These are phyloP conservation scores for Cosmia pyralina DNA, from an alignment of 2,888 invertebrate species.

Conservation along the genomic window DNA sequence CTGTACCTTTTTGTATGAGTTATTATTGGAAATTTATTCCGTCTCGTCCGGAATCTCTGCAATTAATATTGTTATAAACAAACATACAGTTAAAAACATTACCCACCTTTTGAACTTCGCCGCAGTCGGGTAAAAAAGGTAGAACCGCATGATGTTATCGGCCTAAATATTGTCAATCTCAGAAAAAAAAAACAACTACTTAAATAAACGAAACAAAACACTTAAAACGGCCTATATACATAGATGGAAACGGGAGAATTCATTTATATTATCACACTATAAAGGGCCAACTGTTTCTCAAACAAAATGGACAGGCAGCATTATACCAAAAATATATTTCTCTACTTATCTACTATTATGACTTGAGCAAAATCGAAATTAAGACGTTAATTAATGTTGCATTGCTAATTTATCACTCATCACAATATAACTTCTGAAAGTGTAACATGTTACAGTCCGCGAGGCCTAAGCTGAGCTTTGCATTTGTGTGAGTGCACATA, in stretches of 20 bases:
- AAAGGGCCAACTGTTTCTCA: neutral
- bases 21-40: neutral
- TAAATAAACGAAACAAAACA: too few species aligned
- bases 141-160: neutral
- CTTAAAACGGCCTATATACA: too few species aligned
- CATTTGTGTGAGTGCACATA: too few species aligned
- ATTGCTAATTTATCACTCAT: slow-evolving; percentile 22
- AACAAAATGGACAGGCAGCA: slow-evolving; percentile 29
- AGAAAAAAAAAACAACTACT: too few species aligned
- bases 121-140: neutral
- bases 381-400: slow-evolving; percentile 2
- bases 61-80: neutral
- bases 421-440: neutral
- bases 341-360: slow-evolving; percentile 39
- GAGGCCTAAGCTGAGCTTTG: too few species aligned
- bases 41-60: neutral
- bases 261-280: neutral
- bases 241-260: too few species aligned
- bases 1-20: neutral
- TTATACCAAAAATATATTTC: slow-evolving; percentile 64
- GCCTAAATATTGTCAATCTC: neutral
- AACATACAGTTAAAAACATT: neutral
- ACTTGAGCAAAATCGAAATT: slow-evolving; percentile 17
- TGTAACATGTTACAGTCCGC: slow-evolving; percentile 12
- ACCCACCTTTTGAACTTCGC: neutral